phyloP scores from a whole-genome alignment of 2,113 vertebrate species.

The Dasyurus viverrinus region DNA sequence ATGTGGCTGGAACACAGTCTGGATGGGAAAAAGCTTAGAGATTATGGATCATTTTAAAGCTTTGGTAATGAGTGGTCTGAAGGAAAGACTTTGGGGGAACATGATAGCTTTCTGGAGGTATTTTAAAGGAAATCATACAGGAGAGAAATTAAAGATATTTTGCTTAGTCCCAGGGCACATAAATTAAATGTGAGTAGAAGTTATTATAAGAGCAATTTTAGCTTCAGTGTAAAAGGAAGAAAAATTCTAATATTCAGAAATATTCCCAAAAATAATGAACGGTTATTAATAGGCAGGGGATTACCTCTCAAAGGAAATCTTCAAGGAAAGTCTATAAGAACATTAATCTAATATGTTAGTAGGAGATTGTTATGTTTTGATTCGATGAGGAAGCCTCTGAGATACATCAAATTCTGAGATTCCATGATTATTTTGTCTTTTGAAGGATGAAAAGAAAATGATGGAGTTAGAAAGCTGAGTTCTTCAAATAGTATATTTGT shows the following conservation, averaged over 20 bases:
- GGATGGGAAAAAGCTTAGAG: neutral
- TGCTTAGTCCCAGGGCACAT: neutral
- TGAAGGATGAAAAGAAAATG: neutral
- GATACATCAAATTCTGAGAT: neutral
- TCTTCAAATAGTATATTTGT: neutral
- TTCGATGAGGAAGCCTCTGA: neutral
- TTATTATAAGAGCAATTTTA: neutral
- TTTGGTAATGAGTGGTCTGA: neutral
- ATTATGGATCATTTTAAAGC: neutral
- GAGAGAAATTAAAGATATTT: neutral
- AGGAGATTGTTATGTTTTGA: neutral
- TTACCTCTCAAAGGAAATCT: neutral
- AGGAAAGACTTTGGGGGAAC: neutral
- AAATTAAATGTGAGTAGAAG: neutral
- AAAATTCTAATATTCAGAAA: neutral
- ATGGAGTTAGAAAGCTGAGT: neutral
- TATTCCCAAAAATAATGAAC: neutral
- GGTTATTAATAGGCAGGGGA: neutral
- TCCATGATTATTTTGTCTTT: neutral
- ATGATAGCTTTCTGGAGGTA: neutral
- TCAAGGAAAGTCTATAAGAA: neutral
- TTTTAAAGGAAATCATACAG: neutral
- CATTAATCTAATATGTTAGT: neutral
- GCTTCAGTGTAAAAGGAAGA: neutral
- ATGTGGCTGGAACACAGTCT: neutral